These are phyloP conservation scores for Luffia ferchaultella DNA, from an alignment of 2,888 invertebrate species.

Conservation along the genomic window DNA sequence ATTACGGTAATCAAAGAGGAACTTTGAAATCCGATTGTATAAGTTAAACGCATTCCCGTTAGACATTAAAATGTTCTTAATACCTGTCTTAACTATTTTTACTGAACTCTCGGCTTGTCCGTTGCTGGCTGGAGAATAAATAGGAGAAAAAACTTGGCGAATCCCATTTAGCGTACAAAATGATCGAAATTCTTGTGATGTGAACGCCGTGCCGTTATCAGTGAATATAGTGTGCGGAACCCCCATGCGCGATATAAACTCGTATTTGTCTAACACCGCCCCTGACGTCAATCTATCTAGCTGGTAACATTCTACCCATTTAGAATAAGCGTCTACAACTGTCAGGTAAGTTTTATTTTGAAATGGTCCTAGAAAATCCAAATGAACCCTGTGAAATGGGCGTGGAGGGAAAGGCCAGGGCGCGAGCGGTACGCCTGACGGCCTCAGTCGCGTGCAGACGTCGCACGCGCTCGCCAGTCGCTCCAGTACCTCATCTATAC, in stretches of 20 bases:
- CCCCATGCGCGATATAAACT: constrained; percentile 18
- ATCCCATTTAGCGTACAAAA: constrained; percentile 19
- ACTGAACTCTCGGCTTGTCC: constrained; percentile 19
- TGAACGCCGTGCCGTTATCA: constrained; percentile 19
- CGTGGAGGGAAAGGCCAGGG: constrained; percentile 6
- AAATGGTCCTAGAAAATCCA: constrained; percentile 16
- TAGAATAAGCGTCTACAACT: constrained; percentile 11
- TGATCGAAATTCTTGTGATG: constrained; percentile 13
- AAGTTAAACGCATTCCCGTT: constrained; percentile 2
- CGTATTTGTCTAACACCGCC: constrained; percentile 16
- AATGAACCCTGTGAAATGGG: constrained; percentile 14
- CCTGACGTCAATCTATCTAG: constrained; percentile 3
- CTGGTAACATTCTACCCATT: constrained; percentile 7
- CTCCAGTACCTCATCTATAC: constrained; percentile 12
- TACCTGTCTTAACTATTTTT: constrained; percentile 20
- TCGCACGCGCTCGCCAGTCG: constrained; percentile 6
- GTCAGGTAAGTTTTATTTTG: constrained; percentile 10
- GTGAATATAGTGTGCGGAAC: constrained; percentile 16
- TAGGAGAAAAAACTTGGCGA: constrained; percentile 16
- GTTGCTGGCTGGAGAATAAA: constrained; percentile 18
- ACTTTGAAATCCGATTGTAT: constrained; percentile 13
- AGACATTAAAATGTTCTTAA: constrained; percentile 11
- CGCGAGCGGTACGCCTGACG: constrained; percentile 8
- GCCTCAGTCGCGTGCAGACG: constrained; percentile 11
- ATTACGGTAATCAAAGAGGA: constrained; percentile 18